Evolutionary conservation across 2,113 vertebrate genomes (phyloP).

Genomic region (Crypturellus undulatus): DNA sequence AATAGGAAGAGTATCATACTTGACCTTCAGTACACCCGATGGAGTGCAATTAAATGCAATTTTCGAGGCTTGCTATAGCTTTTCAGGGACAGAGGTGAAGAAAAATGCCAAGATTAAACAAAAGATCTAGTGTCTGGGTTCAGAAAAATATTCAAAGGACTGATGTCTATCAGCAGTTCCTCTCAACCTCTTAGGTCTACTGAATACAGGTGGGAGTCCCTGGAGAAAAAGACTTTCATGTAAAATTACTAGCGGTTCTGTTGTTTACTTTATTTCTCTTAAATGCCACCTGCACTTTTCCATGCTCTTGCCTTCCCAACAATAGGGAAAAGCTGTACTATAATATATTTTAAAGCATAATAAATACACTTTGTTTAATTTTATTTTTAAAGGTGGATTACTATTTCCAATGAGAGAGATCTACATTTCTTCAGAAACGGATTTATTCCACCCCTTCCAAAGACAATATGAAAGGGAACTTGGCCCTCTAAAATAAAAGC

Average conservation of each 20-base stretch:
- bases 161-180: conserved; percentile 16
- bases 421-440: not conserved
- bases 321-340: not conserved
- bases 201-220: not conserved
- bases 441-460: not conserved
- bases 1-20: not conserved
- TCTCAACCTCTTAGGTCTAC: not conserved
- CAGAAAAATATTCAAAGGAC: not conserved
- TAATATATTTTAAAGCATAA: not conserved
- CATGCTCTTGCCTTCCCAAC: not conserved
- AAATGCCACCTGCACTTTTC: not conserved
- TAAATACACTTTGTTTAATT: not conserved
- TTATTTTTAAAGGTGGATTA: not conserved
- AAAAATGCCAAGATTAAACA: conserved; percentile 31
- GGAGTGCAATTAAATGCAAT: not conserved
- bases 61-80: not conserved
- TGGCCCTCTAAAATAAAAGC: not conserved
- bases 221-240: not conserved
- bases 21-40: not conserved
- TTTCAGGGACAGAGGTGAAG: conserved; percentile 7
- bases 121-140: conserved; percentile 7
- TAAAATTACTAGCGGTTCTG: not conserved
- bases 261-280: not conserved
- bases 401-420: not conserved
- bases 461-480: not conserved